Evolutionary conservation across 2,113 vertebrate species (phyloP).

Genomic region (Lampris megalopsis): DNA sequence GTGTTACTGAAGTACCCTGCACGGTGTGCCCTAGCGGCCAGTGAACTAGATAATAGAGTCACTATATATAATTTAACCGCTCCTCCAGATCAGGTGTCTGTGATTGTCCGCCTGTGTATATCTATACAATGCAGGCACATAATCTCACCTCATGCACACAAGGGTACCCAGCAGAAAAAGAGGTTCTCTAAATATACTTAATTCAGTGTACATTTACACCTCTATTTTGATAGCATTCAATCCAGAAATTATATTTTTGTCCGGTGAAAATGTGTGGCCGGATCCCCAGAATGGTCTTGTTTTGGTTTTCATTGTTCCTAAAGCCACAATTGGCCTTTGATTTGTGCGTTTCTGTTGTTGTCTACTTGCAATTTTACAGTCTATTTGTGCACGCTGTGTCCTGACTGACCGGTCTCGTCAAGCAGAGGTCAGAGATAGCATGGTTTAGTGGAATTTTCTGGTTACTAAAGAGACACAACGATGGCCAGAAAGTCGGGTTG

Average conservation of each 20-base stretch:
- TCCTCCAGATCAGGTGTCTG: conserved; percentile 66
- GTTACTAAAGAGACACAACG: neutral
- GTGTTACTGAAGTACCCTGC: conserved; percentile 20
- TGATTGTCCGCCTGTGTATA: conserved; percentile 37
- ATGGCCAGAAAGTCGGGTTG: neutral
- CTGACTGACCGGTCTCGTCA: neutral
- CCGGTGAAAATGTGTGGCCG: neutral
- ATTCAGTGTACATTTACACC: no score
- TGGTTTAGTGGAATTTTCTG: neutral
- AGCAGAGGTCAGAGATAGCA: conserved; percentile 11
- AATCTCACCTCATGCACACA: conserved; percentile 22
- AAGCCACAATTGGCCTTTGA: neutral
- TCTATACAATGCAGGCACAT: conserved; percentile 53
- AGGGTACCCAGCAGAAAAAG: conserved; percentile 6
- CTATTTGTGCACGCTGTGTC: neutral
- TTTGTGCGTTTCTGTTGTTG: neutral
- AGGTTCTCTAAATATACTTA: neutral
- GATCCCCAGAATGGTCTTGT: neutral
- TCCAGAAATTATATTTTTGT: no score
- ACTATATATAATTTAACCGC: conserved; percentile 76
- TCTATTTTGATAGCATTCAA: no score
- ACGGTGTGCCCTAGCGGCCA: conserved; percentile 30
- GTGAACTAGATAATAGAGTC: conserved; percentile 68
- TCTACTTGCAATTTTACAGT: neutral
- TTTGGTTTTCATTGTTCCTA: neutral